These are phyloP conservation scores for Hypselothyrea guttata DNA, from an alignment of 2,888 invertebrate genomes.

Conservation along the genomic window DNA sequence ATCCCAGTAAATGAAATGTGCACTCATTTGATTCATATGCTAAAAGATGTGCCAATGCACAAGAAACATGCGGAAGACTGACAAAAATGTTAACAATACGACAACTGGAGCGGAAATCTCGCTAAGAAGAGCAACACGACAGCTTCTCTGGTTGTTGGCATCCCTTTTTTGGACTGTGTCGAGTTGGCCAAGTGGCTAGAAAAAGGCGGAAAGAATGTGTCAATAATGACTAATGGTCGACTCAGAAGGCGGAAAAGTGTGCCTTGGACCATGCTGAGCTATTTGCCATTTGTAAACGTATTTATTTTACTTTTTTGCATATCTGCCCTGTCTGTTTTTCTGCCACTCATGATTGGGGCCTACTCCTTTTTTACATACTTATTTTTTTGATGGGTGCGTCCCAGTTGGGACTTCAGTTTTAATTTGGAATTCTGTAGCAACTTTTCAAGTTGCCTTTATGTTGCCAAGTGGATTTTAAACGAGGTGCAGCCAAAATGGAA, in stretches of 20 bases:
- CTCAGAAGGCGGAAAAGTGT: slow-evolving; percentile 9
- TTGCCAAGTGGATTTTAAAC: slow-evolving; percentile 24
- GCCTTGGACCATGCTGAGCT: slow-evolving; percentile 11
- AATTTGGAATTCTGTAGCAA: slow-evolving; percentile 42
- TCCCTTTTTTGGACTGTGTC: not conserved
- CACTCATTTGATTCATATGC: slow-evolving; percentile 2
- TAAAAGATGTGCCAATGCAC: slow-evolving; percentile 2
- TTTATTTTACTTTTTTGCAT: slow-evolving; percentile 55
- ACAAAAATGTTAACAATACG: slow-evolving; percentile 54
- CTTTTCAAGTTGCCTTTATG: slow-evolving; percentile 23
- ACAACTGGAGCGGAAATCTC: slow-evolving; percentile 59
- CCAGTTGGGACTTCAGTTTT: slow-evolving; percentile 44
- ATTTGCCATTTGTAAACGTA: slow-evolving; percentile 25
- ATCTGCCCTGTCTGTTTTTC: slow-evolving; percentile 25
- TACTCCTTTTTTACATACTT: slow-evolving; percentile 16
- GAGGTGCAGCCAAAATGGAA: slow-evolving; percentile 30
- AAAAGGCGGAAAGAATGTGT: slow-evolving; percentile 69
- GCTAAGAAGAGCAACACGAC: slow-evolving; percentile 33
- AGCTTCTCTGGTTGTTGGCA: not conserved
- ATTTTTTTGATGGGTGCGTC: slow-evolving; percentile 13
- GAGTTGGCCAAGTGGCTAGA: slow-evolving; percentile 30
- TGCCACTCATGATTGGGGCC: slow-evolving; percentile 36
- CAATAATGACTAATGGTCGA: slow-evolving; percentile 71
- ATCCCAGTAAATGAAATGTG: not conserved
- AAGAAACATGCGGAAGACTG: slow-evolving; percentile 13